phyloP scores from a whole-genome alignment of 2,113 vertebrate species.

The Climacteris rufus region DNA sequence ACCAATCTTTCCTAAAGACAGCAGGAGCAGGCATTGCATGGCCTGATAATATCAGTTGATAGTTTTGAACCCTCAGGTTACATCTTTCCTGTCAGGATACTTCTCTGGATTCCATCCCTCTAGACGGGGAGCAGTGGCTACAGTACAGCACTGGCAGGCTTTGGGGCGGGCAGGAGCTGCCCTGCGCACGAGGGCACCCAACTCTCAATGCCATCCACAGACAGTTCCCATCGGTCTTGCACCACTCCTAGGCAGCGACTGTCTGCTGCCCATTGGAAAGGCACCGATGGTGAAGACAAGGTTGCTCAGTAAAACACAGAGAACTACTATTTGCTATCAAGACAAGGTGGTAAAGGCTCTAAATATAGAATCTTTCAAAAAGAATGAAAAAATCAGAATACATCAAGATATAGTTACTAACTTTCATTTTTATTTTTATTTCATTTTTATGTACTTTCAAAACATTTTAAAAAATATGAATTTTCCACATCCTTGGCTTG shows the following conservation, averaged over 20 bases:
- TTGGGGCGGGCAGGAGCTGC: background rate
- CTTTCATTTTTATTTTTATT: background rate
- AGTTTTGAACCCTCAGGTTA: background rate
- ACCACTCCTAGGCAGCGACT: background rate
- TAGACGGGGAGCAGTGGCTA: background rate
- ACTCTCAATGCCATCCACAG: rapidly evolving
- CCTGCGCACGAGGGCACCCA: background rate
- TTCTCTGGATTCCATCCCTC: background rate
- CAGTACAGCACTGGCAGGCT: background rate
- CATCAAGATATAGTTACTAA: background rate
- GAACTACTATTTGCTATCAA: background rate
- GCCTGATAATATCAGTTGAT: background rate
- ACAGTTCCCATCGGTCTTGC: rapidly evolving
- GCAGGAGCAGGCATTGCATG: background rate
- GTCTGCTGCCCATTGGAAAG: rapidly evolving
- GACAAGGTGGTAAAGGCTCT: background rate
- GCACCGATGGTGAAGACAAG: background rate
- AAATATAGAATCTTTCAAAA: background rate
- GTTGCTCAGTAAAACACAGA: background rate
- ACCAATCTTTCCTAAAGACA: background rate
- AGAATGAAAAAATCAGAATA: background rate
- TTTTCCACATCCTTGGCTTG: background rate
- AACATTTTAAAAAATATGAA: background rate
- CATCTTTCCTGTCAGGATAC: background rate
- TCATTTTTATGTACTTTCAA: background rate